A percentile compares a stretch with the other conserved stretches of the same genome.
These are phyloP conservation scores for Sorex fumeus DNA, from an alignment of 2,113 vertebrate species.

Conservation along the genomic window DNA sequence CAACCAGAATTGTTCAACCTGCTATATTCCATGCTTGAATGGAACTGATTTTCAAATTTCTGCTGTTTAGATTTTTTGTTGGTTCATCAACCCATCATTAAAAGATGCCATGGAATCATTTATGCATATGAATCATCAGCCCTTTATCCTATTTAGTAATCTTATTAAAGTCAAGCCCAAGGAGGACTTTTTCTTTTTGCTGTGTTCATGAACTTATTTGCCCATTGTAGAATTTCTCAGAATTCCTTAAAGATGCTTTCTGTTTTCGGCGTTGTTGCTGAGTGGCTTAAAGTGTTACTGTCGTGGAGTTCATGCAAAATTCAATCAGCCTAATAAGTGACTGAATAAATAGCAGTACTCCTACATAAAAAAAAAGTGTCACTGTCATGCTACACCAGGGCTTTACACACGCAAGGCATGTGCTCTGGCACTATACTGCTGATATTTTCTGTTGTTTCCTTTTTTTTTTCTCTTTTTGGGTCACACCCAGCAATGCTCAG, in stretches of 20 bases:
- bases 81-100: slow-evolving; percentile 45
- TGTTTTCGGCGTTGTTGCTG: background rate
- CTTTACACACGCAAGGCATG: no score
- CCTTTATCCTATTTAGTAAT: slow-evolving; percentile 40
- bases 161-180: background rate
- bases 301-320: no score
- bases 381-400: no score
- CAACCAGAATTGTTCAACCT: slow-evolving; percentile 17
- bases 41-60: slow-evolving; percentile 64
- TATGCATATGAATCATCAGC: slow-evolving; percentile 6
- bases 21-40: slow-evolving; percentile 31
- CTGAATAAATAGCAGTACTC: no score
- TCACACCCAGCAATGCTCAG: no score
- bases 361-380: no score
- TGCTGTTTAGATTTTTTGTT: slow-evolving; percentile 39
- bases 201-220: background rate
- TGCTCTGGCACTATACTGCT: no score
- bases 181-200: slow-evolving; percentile 38
- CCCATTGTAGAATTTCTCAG: slow-evolving; percentile 35
- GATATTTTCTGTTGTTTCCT: background rate
- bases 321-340: no score
- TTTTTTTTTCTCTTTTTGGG: no score
- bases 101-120: slow-evolving; percentile 50
- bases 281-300: background rate
- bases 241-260: background rate